These are phyloP conservation scores for Tetramorium simillimum DNA, from an alignment of 1,140 invertebrate species.

Conservation along the genomic window DNA sequence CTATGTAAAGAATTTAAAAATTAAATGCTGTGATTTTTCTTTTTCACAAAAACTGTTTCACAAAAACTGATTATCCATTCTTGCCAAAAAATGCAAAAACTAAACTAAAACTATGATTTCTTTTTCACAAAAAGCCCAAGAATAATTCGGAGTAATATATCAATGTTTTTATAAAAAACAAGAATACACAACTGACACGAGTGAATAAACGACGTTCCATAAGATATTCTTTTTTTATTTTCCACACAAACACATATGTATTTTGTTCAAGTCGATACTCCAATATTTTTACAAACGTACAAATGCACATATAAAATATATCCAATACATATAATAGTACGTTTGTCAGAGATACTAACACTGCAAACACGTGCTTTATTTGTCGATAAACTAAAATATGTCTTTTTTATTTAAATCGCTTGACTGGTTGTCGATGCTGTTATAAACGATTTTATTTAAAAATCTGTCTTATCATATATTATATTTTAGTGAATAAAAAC, in stretches of 20 bases:
- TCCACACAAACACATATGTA: not conserved
- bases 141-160: not conserved
- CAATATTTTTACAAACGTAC: conserved; percentile 20
- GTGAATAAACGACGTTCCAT: conserved; percentile 21
- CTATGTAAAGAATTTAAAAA: not conserved
- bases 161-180: conserved; percentile 23
- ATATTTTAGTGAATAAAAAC: not conserved
- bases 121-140: not conserved
- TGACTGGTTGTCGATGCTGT: not conserved
- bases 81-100: not conserved
- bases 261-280: conserved; percentile 10
- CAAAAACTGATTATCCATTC: not conserved
- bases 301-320: not conserved
- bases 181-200: conserved; percentile 17
- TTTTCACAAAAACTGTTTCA: conserved; percentile 9
- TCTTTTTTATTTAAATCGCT: conserved; percentile 15
- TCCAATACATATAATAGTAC: not conserved
- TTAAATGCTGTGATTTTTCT: not conserved
- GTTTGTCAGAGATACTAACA: not conserved
- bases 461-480: not conserved
- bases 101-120: not conserved
- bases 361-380: not conserved
- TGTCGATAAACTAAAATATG: not conserved
- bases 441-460: not conserved
- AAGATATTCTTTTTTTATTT: conserved; percentile 3